These are phyloP conservation scores for Aplodontia rufa DNA, from an alignment of 2,113 vertebrate species.

Conservation along the genomic window DNA sequence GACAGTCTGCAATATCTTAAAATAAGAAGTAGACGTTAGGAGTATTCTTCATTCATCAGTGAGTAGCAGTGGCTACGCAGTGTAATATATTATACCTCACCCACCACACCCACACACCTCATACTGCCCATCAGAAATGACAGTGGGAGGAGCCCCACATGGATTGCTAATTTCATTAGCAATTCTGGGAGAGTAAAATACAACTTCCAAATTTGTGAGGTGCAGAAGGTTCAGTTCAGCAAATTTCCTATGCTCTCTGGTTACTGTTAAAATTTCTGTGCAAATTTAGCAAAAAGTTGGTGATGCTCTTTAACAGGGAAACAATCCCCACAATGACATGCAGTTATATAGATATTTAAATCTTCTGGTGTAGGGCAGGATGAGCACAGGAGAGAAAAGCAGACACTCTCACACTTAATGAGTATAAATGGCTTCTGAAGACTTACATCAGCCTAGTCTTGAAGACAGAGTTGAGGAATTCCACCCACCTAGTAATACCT, in stretches of 20 bases:
- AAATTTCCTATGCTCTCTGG: not conserved
- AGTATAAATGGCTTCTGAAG: not conserved
- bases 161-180: not conserved
- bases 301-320: not conserved
- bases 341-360: not conserved
- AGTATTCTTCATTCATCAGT: not conserved
- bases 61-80: not conserved
- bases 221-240: conserved; percentile 20
- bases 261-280: not conserved
- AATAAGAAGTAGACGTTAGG: conserved; percentile 57
- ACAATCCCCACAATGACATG: not conserved
- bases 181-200: not conserved
- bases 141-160: not conserved
- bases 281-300: not conserved
- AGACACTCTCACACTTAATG: not conserved
- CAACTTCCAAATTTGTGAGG: not conserved
- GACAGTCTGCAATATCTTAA: conserved; percentile 96
- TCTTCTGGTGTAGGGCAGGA: not conserved
- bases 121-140: not conserved
- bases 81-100: not conserved
- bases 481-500: not conserved
- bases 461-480: not conserved
- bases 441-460: not conserved
- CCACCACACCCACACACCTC: not conserved
- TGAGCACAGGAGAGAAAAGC: not conserved